Conservation (phyloP, 2,888 invertebrate genomes). For the Euplagia quadripunctaria region DNA sequence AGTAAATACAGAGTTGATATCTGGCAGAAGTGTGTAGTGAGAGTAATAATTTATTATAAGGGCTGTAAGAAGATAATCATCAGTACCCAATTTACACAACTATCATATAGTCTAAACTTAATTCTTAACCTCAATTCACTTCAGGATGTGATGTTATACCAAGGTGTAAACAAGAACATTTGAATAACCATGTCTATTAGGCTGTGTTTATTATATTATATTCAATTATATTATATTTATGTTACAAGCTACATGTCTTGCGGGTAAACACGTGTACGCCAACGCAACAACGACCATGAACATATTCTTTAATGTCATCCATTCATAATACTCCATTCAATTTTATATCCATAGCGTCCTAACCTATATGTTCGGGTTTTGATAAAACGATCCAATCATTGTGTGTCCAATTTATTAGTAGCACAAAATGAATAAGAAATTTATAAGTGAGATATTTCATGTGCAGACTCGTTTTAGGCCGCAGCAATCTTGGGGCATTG, state of each 20-base stretch:
- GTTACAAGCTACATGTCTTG: conserved; percentile 1
- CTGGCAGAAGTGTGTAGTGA: no score
- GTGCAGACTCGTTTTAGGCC: conserved; percentile 78
- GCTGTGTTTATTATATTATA: no score
- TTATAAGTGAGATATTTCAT: conserved; percentile 80
- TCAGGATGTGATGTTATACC: no score
- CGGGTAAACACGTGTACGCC: conserved; percentile 13
- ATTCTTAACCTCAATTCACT: no score
- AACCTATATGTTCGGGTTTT: conserved; percentile 54
- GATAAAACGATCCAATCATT: conserved; percentile 71
- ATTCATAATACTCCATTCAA: conserved; percentile 31
- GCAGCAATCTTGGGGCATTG: conserved; percentile 84
- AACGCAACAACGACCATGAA: conserved; percentile 13
- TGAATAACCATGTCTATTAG: no score
- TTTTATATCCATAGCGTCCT: conserved; percentile 39
- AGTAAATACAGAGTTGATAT: no score
- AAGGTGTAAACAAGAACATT: no score
- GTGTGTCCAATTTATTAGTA: conserved; percentile 74
- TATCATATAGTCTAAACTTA: no score
- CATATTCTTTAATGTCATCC: conserved; percentile 6
- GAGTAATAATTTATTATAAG: no score
- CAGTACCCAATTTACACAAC: no score
- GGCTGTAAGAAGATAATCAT: no score
- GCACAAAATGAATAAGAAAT: conserved; percentile 76
- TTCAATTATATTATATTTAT: neutral